These are phyloP conservation scores for Pollenia amentaria DNA, from an alignment of 2,888 invertebrate species.

Conservation along the genomic window DNA sequence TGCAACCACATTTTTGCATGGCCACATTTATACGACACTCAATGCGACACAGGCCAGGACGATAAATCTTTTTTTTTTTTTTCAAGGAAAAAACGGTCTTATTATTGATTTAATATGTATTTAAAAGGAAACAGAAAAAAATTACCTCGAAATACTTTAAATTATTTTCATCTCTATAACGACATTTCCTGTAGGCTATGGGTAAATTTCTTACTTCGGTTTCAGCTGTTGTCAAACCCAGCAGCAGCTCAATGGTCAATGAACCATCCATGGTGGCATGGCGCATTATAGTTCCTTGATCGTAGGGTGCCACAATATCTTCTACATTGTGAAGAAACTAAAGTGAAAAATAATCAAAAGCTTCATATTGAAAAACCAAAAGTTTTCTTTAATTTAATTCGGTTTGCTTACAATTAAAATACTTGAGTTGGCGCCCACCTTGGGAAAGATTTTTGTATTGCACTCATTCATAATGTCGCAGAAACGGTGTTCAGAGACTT, in stretches of 20 bases:
- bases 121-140: neutral
- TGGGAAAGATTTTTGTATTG: slow-evolving; percentile 74
- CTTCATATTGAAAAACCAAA: neutral
- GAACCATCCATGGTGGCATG: slow-evolving; percentile 74
- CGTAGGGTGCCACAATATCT: slow-evolving; percentile 79
- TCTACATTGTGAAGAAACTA: slow-evolving; percentile 81
- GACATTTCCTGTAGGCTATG: slow-evolving; percentile 81
- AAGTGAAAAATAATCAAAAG: neutral
- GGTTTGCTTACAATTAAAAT: slow-evolving; percentile 63
- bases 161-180: slow-evolving; percentile 80
- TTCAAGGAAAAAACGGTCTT: slow-evolving; percentile 7
- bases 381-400: neutral
- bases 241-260: slow-evolving; percentile 76
- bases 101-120: neutral
- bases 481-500: slow-evolving; percentile 59
- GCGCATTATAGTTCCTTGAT: slow-evolving; percentile 75
- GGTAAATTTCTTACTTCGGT: slow-evolving; percentile 79
- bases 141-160: slow-evolving; percentile 80
- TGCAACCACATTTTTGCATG: slow-evolving; percentile 79
- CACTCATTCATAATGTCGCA: slow-evolving; percentile 78
- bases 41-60: slow-evolving; percentile 80
- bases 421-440: slow-evolving; percentile 45
- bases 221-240: slow-evolving; percentile 78
- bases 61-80: slow-evolving; percentile 77
- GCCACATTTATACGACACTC: slow-evolving; percentile 82